Evolutionary conservation across 2,888 invertebrate genomes (phyloP), one percentile per base, ranked within the genome.

Genomic region (Physocephala rufipes): DNA sequence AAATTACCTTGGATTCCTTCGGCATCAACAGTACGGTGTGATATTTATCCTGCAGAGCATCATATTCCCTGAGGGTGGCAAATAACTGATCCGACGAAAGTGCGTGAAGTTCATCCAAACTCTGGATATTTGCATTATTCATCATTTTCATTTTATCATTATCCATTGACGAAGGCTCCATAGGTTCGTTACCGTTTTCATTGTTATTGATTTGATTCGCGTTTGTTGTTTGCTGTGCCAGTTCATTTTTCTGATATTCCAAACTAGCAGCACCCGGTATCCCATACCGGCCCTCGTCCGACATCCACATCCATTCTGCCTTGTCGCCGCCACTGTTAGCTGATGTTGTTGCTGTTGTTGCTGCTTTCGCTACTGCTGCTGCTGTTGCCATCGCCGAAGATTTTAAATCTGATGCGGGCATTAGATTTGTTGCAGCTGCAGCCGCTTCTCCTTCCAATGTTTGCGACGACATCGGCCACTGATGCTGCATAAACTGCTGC

Each of bases 31-130:
- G 87, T 74, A 88, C 87, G 53, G 92, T 91, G 85, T 91, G 91
- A 85, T 90, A 92, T 88, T 92, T 92, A 76, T 88, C 86, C 85
- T 92, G 92, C 76, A 92, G 85, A 70, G 89, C 88, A 81, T 92
- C 88, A 80, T 90, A 90, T 88, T 92, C 92, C 83, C 90, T 89
- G 76, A 93, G 88, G 78, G 88, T 88, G 69, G 86, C 87, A 83
- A 89, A 88, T 77, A 90, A 82, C 71, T 86, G 86, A 67, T 87
- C 87, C 53, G 82, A 80, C 73, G 82, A 78, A 66, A 82, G 77
- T 28, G 82, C 79, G 72, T 82, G 79, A 43, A 84, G 78, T 74
- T 84, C 82, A 77, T 84, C 83, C 74, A 81, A 76, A 63, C 77
- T 80, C 66, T 79, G 81, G 55, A 77, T 73, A 74, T 75, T 75